A percentile compares a stretch with the other conserved stretches of the same genome.
Evolutionary conservation across 2,888 invertebrate genomes (phyloP).

Genomic region (Eupeodes latifasciatus): DNA sequence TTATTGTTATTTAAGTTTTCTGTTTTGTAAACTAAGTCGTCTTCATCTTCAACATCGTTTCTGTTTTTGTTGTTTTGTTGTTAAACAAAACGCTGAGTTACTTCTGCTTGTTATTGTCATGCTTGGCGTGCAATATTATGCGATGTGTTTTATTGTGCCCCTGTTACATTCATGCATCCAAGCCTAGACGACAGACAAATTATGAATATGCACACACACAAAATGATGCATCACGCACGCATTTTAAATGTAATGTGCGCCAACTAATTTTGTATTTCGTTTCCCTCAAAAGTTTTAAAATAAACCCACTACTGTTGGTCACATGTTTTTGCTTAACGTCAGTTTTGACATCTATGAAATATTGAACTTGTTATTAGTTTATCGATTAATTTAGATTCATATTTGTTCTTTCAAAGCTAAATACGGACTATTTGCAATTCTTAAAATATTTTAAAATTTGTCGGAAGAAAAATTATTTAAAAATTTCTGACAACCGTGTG

Average conservation of each 20-base stretch:
- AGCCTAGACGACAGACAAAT: slow-evolving; percentile 31
- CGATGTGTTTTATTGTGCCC: slow-evolving; percentile 21
- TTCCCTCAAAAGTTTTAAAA: neutral
- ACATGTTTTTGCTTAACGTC: neutral
- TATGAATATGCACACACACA: slow-evolving; percentile 47
- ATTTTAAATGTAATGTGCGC: slow-evolving; percentile 50
- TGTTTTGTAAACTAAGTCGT: slow-evolving; percentile 29
- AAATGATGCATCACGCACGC: slow-evolving; percentile 51
- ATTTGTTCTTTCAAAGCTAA: too few species aligned
- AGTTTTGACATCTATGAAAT: neutral
- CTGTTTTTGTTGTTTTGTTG: slow-evolving; percentile 8
- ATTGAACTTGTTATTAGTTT: too few species aligned
- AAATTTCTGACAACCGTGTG: too few species aligned
- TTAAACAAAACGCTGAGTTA: slow-evolving; percentile 48
- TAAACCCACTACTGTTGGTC: neutral
- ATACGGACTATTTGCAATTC: too few species aligned
- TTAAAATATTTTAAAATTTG: too few species aligned
- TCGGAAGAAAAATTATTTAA: too few species aligned
- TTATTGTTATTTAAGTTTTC: slow-evolving; percentile 40
- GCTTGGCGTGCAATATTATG: slow-evolving; percentile 53
- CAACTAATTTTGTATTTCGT: slow-evolving; percentile 1
- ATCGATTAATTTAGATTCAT: too few species aligned
- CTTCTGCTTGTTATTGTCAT: slow-evolving; percentile 69
- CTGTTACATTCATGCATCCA: slow-evolving; percentile 13
- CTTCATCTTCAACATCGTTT: neutral